Conservation (phyloP, 2,797 vertebrate species). For the Pristis pectinata region DNA sequence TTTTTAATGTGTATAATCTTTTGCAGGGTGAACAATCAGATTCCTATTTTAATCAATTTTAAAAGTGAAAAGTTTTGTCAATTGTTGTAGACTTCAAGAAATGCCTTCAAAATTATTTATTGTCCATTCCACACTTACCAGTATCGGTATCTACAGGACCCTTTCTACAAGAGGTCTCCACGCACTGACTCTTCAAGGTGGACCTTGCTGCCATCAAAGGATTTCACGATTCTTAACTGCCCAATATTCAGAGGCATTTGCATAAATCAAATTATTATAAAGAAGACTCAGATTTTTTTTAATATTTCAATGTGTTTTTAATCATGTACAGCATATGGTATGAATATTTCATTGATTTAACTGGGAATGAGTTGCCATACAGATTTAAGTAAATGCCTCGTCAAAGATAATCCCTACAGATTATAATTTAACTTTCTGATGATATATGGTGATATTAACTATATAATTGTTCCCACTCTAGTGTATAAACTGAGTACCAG, state of each 20-base stretch:
- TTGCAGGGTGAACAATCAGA: not conserved
- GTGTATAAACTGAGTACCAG: not conserved
- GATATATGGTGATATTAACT: not conserved
- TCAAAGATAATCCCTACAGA: not conserved
- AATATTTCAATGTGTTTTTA: slow-evolving; percentile 5
- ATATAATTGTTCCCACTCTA: not conserved
- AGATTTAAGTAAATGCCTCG: not conserved
- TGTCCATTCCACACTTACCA: too few relatives aligned
- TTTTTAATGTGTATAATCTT: not conserved
- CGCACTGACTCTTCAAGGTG: too few relatives aligned
- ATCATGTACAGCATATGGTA: not conserved
- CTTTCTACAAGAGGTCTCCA: too few relatives aligned
- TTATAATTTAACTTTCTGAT: not conserved
- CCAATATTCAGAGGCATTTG: too few relatives aligned
- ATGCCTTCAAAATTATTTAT: too few relatives aligned
- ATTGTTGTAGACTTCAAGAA: not conserved
- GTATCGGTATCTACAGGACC: too few relatives aligned
- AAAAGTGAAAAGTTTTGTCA: not conserved
- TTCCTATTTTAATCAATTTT: not conserved
- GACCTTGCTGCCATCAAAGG: too few relatives aligned
- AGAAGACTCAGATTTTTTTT: not conserved
- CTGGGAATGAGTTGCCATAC: not conserved
- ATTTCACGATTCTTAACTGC: too few relatives aligned
- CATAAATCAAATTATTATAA: not conserved
- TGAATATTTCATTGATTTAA: not conserved